Percentiles rank a stretch among this genome's conserved stretches.
Evolutionary conservation across 2,113 vertebrate genomes (phyloP).

Genomic region (Trachemys scripta): DNA sequence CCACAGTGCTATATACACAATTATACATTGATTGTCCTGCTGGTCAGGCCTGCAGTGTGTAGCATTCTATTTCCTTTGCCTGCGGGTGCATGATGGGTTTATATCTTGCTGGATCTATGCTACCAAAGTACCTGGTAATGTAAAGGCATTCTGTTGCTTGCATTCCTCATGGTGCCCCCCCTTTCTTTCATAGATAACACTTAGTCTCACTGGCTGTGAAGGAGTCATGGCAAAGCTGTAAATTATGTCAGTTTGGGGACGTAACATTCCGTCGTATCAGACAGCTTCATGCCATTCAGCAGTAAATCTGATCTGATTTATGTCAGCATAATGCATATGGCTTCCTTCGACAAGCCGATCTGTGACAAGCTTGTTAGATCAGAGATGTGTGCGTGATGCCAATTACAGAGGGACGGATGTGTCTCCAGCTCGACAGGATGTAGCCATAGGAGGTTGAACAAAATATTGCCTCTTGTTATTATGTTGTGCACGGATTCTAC

Average conservation of each 20-base stretch:
- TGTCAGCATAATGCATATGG: too few relatives aligned
- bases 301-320: neutral
- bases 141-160: neutral
- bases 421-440: neutral
- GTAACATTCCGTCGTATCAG: neutral
- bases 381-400: too few relatives aligned
- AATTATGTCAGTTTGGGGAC: neutral
- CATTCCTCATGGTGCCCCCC: neutral
- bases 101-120: neutral
- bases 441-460: neutral
- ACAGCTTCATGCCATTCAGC: neutral
- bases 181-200: neutral
- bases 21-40: neutral
- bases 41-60: neutral
- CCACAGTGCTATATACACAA: neutral
- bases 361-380: neutral
- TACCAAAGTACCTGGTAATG: neutral
- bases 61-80: neutral
- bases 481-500: neutral
- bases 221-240: neutral
- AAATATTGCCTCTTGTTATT: neutral
- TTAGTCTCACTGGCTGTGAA: neutral
- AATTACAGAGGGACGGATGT: neutral
- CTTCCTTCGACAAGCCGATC: neutral
- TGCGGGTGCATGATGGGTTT: neutral